Evolutionary conservation across 2,888 invertebrate species (phyloP).

Genomic region (Cylindroiulus punctatus): DNA sequence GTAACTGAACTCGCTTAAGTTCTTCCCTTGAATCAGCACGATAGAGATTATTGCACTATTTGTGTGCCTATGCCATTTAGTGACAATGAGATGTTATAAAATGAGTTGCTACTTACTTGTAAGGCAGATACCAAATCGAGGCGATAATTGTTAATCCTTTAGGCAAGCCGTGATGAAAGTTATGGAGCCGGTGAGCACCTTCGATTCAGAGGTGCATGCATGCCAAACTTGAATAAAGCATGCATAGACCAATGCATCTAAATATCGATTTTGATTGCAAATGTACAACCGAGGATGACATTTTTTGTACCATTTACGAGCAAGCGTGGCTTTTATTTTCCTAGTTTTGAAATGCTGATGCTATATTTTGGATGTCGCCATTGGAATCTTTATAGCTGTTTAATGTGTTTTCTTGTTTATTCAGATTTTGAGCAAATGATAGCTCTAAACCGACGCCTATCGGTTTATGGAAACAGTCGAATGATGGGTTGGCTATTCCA

Average conservation of each 20-base stretch:
- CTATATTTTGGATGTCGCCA: no score
- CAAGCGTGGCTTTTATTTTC: neutral
- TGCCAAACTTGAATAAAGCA: slow-evolving; percentile 40
- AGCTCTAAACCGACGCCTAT: no score
- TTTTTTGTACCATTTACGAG: neutral
- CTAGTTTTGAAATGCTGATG: no score
- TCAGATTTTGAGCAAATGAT: no score
- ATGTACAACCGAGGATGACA: neutral
- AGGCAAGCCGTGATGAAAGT: neutral
- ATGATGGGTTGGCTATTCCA: no score
- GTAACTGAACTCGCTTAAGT: no score
- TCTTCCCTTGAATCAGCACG: no score
- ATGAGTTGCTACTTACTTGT: neutral
- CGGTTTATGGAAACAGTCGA: no score
- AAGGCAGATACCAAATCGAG: neutral
- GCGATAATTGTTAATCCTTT: slow-evolving; percentile 5
- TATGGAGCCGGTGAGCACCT: neutral
- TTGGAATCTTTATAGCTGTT: no score
- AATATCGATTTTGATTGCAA: neutral
- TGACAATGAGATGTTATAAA: neutral
- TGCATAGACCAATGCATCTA: slow-evolving; percentile 11
- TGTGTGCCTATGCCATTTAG: neutral
- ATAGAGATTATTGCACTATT: neutral
- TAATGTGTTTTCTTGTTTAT: no score
- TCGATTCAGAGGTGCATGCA: slow-evolving; percentile 25